phyloP scores from a whole-genome alignment of 2,797 vertebrate species.

The Hipposideros larvatus region DNA sequence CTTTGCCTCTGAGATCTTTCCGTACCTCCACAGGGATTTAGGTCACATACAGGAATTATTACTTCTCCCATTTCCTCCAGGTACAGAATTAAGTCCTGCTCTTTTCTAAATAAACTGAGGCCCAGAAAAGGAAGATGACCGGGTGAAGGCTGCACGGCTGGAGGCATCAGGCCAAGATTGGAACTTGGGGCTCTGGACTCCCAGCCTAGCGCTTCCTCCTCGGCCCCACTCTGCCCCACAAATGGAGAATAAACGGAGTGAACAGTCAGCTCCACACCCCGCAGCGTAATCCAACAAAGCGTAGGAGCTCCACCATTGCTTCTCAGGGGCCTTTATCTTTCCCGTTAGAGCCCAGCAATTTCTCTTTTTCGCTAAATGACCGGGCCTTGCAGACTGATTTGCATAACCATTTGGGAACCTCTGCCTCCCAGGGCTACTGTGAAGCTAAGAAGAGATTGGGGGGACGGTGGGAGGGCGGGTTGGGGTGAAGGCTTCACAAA shows the following conservation, averaged over 20 bases:
- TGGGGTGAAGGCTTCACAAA: background rate
- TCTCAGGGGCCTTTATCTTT: background rate
- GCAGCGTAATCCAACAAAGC: background rate
- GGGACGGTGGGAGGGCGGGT: rapidly evolving
- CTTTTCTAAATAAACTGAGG: background rate
- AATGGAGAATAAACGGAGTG: background rate
- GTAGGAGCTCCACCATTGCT: background rate
- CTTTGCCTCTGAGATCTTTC: background rate
- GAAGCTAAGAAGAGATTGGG: background rate
- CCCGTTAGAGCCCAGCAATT: background rate
- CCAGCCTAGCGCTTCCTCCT: background rate
- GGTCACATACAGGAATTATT: background rate
- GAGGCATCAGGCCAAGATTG: background rate
- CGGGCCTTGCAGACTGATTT: background rate
- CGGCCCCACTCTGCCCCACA: background rate
- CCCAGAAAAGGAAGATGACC: background rate
- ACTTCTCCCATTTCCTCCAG: background rate
- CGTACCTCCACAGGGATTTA: background rate
- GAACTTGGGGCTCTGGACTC: background rate
- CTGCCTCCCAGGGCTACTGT: background rate
- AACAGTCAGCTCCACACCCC: background rate
- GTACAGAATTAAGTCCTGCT: background rate
- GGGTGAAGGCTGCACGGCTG: background rate
- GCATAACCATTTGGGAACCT: background rate
- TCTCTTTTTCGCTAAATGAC: background rate